A percentile compares a stretch with the other conserved stretches of the same genome.
Evolutionary conservation across 1,140 invertebrate genomes (phyloP).

Genomic region (Nasonia longicornis): DNA sequence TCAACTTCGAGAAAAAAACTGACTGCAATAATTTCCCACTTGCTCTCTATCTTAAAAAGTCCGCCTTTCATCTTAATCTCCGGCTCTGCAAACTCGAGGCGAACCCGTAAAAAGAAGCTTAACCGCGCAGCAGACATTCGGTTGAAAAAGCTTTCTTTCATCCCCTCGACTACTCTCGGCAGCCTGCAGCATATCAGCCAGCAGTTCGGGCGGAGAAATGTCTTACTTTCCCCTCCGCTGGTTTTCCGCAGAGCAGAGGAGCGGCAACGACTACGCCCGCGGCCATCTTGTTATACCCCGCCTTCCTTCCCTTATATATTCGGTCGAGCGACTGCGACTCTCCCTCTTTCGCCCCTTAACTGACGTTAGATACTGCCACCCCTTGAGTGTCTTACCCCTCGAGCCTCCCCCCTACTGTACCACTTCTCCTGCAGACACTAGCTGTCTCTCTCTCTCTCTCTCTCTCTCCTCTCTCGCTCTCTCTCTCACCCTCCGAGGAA

Average conservation of each 20-base stretch:
- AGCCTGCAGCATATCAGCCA: not conserved
- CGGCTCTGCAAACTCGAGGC: too few species aligned
- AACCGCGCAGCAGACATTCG: too few species aligned
- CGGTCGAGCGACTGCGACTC: not conserved
- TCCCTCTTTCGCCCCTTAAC: conserved; percentile 8
- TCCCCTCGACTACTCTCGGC: not conserved
- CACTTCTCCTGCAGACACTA: not conserved
- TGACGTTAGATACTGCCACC: conserved; percentile 18
- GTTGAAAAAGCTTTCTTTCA: conserved; percentile 3
- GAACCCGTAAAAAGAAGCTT: too few species aligned
- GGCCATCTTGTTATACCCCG: conserved; percentile 43
- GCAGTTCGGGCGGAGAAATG: conserved; percentile 29
- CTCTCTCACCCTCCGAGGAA: not conserved
- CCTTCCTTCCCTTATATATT: conserved; percentile 32
- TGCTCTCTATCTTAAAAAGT: too few species aligned
- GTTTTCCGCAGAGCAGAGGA: not conserved
- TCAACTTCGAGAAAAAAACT: too few species aligned
- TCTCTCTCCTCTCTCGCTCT: accelerated
- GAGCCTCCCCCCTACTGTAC: not conserved
- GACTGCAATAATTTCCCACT: too few species aligned
- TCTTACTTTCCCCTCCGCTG: conserved; percentile 38
- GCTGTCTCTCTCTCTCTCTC: too few species aligned
- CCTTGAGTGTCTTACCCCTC: not conserved
- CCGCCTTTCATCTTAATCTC: too few species aligned
- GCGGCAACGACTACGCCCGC: not conserved